Conservation (phyloP, 2,797 vertebrate genomes). For the Champsocephalus gunnari region DNA sequence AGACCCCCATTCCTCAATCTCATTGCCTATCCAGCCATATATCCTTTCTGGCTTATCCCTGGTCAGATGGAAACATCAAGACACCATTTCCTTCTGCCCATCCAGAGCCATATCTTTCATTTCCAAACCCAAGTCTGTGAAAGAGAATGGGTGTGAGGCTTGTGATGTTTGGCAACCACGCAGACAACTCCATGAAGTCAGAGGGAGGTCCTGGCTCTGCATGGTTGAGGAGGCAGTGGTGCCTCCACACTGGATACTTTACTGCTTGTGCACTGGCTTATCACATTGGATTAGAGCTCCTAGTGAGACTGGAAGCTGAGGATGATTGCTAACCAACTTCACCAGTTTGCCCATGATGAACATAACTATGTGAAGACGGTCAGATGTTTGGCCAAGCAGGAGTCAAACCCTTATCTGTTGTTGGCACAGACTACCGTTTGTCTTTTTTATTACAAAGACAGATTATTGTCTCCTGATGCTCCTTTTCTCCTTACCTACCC, state of each 20-base stretch:
- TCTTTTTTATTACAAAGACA: conserved; percentile 36
- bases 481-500: conserved; percentile 38
- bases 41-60: conserved; percentile 80
- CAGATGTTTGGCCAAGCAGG: conserved; percentile 26
- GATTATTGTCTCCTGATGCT: conserved; percentile 26
- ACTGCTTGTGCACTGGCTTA: conserved; percentile 71
- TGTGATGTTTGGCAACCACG: conserved; percentile 79
- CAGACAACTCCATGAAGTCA: conserved; percentile 68
- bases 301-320: conserved; percentile 63
- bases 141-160: conserved; percentile 65
- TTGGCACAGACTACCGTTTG: conserved; percentile 24
- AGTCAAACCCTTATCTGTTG: conserved; percentile 48
- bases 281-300: conserved; percentile 78
- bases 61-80: conserved; percentile 81
- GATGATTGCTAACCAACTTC: conserved; percentile 70
- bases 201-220: conserved; percentile 68
- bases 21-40: conserved; percentile 79
- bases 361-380: conserved; percentile 33
- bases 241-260: conserved; percentile 65
- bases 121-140: conserved; percentile 72
- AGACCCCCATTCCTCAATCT: conserved; percentile 76
- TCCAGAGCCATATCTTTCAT: conserved; percentile 77
- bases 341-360: conserved; percentile 55
- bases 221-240: conserved; percentile 64
- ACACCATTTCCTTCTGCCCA: conserved; percentile 78